phyloP scores from a whole-genome alignment of 1,140 invertebrate genomes.

The Hycleus phaleratus region DNA sequence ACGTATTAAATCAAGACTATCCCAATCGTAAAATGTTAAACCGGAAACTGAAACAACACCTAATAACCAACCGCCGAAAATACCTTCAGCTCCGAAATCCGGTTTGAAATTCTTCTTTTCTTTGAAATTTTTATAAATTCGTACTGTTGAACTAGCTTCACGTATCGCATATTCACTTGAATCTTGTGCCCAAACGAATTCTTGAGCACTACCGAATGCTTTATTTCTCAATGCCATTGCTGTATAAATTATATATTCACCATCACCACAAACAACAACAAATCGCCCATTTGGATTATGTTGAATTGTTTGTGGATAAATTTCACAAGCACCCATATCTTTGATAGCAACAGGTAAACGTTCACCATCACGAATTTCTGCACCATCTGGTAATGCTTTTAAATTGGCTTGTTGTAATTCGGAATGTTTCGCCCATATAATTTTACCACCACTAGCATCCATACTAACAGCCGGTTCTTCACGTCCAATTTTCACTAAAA shows the following conservation, averaged over 20 bases:
- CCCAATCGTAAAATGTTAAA: conserved; percentile 96
- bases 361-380: conserved; percentile 84
- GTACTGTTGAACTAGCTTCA: conserved; percentile 81
- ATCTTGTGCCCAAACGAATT: conserved; percentile 98
- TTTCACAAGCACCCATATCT: conserved; percentile 99
- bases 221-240: conserved; percentile 98
- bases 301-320: conserved; percentile 96
- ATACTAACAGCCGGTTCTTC: conserved; percentile 99
- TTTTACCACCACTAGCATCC: conserved; percentile 96
- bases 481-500: conserved; percentile 93
- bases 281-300: conserved; percentile 99
- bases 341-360: conserved; percentile 88
- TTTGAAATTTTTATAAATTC: conserved; percentile 98
- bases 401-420: conserved; percentile 98
- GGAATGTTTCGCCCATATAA: conserved; percentile 96
- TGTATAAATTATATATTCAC: conserved; percentile 99
- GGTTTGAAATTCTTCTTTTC: conserved; percentile 93
- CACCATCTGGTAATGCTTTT: conserved; percentile 70
- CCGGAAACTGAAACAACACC: conserved; percentile 91
- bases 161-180: conserved; percentile 92
- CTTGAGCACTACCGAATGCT: conserved; percentile 94
- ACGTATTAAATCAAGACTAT: conserved; percentile 81
- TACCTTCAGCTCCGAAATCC: conserved; percentile 94
- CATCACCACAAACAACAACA: conserved; percentile 98
- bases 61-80: conserved; percentile 91